Evolutionary conservation across 2,113 vertebrate genomes (phyloP).

Genomic region (Hemiprocne comata): DNA sequence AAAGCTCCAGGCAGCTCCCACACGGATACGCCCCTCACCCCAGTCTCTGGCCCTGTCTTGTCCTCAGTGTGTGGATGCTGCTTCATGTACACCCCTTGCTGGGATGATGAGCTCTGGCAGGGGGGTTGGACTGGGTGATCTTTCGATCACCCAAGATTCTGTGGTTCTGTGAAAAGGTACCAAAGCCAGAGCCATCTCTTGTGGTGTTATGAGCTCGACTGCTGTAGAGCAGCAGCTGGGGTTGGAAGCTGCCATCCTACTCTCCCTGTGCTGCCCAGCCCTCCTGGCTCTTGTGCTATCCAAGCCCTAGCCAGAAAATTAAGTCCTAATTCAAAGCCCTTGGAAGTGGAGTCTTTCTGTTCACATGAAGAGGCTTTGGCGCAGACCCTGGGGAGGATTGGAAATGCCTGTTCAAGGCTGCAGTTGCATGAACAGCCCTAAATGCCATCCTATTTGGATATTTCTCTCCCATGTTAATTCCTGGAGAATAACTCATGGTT

Average conservation of each 20-base stretch:
- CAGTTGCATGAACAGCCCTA: neutral
- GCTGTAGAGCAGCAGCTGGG: neutral
- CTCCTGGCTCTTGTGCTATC: neutral
- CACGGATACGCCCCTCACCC: rapidly evolving
- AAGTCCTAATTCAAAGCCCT: neutral
- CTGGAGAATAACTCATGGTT: neutral
- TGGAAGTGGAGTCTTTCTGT: neutral
- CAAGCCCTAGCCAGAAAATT: neutral
- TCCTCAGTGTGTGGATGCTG: neutral
- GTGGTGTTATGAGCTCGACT: rapidly evolving
- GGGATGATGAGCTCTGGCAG: neutral
- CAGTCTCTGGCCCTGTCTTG: rapidly evolving
- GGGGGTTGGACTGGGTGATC: too few relatives aligned
- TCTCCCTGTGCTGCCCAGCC: rapidly evolving
- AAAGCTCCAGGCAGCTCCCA: neutral
- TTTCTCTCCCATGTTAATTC: neutral
- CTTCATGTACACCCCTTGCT: neutral
- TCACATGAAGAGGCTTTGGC: neutral
- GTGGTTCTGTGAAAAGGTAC: neutral
- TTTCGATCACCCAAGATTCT: too few relatives aligned
- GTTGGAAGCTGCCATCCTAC: neutral
- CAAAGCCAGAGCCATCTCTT: neutral
- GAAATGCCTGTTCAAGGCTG: neutral
- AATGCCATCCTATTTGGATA: neutral
- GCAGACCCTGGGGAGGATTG: neutral